phyloP scores from a whole-genome alignment of 2,888 invertebrate species.

The Idaea aversata region DNA sequence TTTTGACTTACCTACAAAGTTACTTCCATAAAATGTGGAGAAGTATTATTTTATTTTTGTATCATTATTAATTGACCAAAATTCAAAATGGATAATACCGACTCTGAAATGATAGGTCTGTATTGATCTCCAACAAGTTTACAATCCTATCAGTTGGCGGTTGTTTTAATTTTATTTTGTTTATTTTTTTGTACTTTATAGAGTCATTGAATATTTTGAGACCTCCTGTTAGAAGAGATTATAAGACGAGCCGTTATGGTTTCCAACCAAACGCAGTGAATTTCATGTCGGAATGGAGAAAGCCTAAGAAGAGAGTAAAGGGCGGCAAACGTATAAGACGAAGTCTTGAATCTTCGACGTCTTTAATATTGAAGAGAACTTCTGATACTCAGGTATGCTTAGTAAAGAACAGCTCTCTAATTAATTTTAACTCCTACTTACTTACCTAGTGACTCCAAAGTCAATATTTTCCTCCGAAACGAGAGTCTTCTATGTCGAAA shows the following conservation, averaged over 20 bases:
- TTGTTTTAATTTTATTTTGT: conserved; percentile 25
- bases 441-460: no score
- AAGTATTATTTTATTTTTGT: neutral
- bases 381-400: conserved; percentile 36
- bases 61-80: conserved; percentile 29
- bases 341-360: conserved; percentile 34
- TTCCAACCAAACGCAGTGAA: neutral
- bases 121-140: conserved; percentile 28
- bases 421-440: neutral
- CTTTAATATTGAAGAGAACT: conserved; percentile 45
- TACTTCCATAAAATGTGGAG: neutral
- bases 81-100: conserved; percentile 52
- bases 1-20: neutral
- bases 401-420: neutral
- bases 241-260: conserved; percentile 8
- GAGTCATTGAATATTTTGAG: conserved; percentile 55
- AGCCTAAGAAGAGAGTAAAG: conserved; percentile 12
- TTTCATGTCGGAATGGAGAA: conserved; percentile 1
- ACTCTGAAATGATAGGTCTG: conserved; percentile 52
- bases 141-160: conserved; percentile 8
- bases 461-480: no score
- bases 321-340: conserved; percentile 9
- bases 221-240: conserved; percentile 46
- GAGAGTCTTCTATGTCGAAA: no score
- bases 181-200: conserved; percentile 49